Conservation (phyloP, 2,113 vertebrate genomes). For the Oreochromis spilurus region DNA sequence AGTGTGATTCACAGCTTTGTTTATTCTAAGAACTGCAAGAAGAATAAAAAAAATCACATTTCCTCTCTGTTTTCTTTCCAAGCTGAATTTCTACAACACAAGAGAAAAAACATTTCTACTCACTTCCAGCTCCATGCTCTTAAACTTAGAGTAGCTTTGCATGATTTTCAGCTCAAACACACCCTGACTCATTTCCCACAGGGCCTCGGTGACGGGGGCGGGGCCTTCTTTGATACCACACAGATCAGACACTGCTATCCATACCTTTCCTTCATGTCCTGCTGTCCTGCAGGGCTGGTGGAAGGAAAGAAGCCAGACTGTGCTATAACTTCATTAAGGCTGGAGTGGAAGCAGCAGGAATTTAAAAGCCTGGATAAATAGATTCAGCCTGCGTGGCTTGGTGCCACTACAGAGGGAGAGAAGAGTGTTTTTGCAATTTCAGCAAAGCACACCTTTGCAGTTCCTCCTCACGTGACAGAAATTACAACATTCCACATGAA, state of each 20-base stretch:
- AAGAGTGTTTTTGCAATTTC: neutral
- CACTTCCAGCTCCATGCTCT: neutral
- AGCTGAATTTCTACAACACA: neutral
- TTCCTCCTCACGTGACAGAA: neutral
- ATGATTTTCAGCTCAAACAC: neutral
- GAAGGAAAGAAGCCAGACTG: neutral
- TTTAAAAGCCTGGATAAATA: neutral
- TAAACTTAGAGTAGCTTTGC: neutral
- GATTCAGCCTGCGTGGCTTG: neutral
- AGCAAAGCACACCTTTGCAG: neutral
- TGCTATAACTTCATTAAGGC: neutral
- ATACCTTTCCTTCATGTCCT: neutral
- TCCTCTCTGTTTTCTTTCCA: neutral
- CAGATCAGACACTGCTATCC: neutral
- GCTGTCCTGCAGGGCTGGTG: neutral
- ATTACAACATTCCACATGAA: accelerated
- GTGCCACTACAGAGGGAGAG: neutral
- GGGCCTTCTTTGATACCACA: neutral
- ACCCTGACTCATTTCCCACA: accelerated
- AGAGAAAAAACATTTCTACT: neutral
- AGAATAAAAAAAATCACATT: neutral
- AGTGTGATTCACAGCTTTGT: neutral
- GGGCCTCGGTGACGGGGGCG: neutral
- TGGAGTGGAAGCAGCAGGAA: neutral
- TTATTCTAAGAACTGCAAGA: neutral